Conservation (phyloP, 2,888 invertebrate genomes). For the Hirudinaria manillensis region DNA sequence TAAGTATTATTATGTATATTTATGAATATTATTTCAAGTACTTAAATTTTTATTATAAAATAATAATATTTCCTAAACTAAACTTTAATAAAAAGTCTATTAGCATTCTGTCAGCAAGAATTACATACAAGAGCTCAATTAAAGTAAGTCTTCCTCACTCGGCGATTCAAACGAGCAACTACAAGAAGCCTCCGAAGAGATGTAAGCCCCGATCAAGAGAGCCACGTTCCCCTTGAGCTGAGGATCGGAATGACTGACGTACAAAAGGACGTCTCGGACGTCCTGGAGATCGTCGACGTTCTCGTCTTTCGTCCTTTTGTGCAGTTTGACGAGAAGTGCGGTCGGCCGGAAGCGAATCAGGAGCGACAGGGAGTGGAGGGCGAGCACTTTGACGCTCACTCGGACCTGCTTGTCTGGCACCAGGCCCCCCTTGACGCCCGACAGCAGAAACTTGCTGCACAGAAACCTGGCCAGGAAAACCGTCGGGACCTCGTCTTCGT, state of each 20-base stretch:
- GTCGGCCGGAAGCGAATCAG: conserved; percentile 70
- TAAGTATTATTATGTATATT: neutral
- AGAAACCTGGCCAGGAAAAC: conserved; percentile 70
- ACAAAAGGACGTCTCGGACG: conserved; percentile 67
- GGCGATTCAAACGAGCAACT: neutral
- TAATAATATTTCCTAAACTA: too few relatives aligned
- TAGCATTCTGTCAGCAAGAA: too few relatives aligned
- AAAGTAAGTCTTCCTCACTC: too few relatives aligned
- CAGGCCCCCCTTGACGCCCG: conserved; percentile 55
- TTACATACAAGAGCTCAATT: too few relatives aligned
- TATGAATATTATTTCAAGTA: too few relatives aligned
- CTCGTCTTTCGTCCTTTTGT: conserved; percentile 40
- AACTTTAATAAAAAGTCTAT: too few relatives aligned
- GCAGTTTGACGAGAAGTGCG: conserved; percentile 62
- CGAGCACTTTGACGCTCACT: conserved; percentile 83
- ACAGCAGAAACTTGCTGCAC: conserved; percentile 67
- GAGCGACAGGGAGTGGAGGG: conserved; percentile 73
- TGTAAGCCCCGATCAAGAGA: conserved; percentile 59
- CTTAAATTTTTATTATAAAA: too few relatives aligned
- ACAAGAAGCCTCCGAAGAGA: neutral
- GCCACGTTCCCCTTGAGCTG: conserved; percentile 71
- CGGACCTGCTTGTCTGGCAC: conserved; percentile 71
- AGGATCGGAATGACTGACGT: conserved; percentile 71
- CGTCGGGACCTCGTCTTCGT: conserved; percentile 61
- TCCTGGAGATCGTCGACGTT: conserved; percentile 57